Percentiles rank a stretch among this genome's conserved stretches.
Conservation (phyloP, 2,888 invertebrate genomes). For the Petrophora chlorosata region DNA sequence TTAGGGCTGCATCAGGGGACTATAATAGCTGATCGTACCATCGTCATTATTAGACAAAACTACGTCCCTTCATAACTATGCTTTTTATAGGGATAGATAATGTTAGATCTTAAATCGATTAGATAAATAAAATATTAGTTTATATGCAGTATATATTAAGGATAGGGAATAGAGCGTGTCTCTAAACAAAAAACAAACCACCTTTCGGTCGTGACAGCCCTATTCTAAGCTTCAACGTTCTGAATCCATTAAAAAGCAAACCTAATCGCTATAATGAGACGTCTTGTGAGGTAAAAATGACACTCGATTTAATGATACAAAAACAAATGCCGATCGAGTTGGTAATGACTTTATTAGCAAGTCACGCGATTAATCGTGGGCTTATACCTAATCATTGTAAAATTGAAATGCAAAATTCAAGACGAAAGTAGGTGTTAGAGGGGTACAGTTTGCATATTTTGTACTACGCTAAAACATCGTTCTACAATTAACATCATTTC, state of each 20-base stretch:
- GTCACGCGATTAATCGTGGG: constrained; percentile 12
- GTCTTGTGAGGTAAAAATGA: not conserved
- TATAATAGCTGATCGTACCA: constrained; percentile 20
- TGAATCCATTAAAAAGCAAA: no score
- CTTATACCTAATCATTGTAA: no score
- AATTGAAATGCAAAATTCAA: no score
- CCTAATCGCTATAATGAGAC: constrained; percentile 1
- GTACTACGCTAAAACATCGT: no score
- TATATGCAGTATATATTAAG: no score
- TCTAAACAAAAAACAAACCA: no score
- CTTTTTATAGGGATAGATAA: no score
- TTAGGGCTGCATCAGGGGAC: constrained; percentile 42
- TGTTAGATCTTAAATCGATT: not conserved
- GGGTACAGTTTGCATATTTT: no score
- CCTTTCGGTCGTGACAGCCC: not conserved
- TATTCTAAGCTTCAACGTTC: not conserved
- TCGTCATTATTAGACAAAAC: constrained; percentile 5
- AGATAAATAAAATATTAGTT: no score
- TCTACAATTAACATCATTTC: no score
- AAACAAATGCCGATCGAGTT: not conserved
- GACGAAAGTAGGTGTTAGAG: no score
- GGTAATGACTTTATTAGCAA: constrained; percentile 11
- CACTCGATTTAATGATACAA: not conserved
- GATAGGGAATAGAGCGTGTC: no score
- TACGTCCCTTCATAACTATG: not conserved